Percentiles rank a stretch among this genome's conserved stretches.
Evolutionary conservation across 2,113 vertebrate genomes (phyloP).

Genomic region (Dolichallabes microphthalmus): DNA sequence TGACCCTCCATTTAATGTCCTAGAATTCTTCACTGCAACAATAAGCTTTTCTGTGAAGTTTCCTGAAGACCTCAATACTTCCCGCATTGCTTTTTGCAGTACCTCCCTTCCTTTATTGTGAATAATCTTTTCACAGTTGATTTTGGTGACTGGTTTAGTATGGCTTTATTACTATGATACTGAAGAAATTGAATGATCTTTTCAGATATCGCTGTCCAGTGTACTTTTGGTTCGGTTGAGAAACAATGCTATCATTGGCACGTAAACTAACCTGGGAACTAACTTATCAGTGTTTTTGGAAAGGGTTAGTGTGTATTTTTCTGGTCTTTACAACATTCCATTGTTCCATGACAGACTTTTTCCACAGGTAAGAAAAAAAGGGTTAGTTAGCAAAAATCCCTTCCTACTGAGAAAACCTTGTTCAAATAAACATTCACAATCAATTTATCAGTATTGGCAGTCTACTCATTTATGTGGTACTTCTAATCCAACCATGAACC

Average conservation of each 20-base stretch:
- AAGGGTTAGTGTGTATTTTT: not conserved
- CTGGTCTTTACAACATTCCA: not conserved
- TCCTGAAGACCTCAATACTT: constrained; percentile 2
- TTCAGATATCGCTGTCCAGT: not conserved
- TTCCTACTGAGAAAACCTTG: not conserved
- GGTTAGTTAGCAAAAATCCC: not conserved
- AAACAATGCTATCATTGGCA: not conserved
- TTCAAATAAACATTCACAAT: not conserved
- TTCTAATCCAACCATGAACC: not conserved
- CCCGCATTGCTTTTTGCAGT: not conserved
- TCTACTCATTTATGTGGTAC: not conserved
- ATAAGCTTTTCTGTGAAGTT: constrained; percentile 27
- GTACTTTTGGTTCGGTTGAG: not conserved
- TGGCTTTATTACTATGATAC: not conserved
- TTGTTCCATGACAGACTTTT: not conserved
- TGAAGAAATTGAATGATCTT: not conserved
- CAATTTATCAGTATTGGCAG: not conserved
- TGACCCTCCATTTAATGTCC: constrained; percentile 33
- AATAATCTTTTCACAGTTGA: not conserved
- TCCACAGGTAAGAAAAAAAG: not conserved
- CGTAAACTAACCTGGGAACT: not conserved
- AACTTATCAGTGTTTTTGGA: constrained; percentile 2
- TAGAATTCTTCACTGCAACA: constrained; percentile 42
- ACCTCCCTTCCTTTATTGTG: constrained; percentile 17
- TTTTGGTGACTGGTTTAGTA: not conserved